Conservation (phyloP, 2,888 invertebrate species). For the Stenolophus ochropezus region DNA sequence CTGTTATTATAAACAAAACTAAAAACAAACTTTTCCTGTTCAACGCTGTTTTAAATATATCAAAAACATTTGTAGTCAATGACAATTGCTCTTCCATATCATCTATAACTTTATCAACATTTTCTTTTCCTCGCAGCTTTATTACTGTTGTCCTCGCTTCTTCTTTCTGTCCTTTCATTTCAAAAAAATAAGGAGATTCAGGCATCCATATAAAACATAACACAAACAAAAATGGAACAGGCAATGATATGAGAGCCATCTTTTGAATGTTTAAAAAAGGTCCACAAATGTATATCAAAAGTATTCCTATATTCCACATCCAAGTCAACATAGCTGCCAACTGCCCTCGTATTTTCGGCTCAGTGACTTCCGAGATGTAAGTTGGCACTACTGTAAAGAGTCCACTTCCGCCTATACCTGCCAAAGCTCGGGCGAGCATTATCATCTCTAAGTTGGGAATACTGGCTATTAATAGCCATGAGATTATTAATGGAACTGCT, state of each 20-base stretch:
- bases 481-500: constrained; percentile 78
- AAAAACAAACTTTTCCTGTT: constrained; percentile 20
- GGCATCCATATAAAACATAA: constrained; percentile 75
- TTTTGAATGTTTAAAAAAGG: constrained; percentile 73
- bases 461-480: constrained; percentile 79
- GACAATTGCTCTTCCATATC: constrained; percentile 71
- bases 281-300: constrained; percentile 74
- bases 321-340: constrained; percentile 77
- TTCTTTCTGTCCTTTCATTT: constrained; percentile 70
- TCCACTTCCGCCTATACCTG: constrained; percentile 76
- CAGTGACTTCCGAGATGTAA: constrained; percentile 78
- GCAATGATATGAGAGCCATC: constrained; percentile 73
- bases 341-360: constrained; percentile 76
- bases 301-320: constrained; percentile 75
- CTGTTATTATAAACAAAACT: constrained; percentile 64
- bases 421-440: constrained; percentile 75
- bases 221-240: constrained; percentile 73
- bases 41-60: constrained; percentile 3
- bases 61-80: not conserved
- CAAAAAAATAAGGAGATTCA: constrained; percentile 76
- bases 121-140: not conserved
- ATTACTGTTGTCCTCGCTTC: constrained; percentile 60
- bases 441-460: constrained; percentile 76
- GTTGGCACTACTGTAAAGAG: constrained; percentile 74
- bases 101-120: constrained; percentile 73